Conservation (phyloP, 2,888 invertebrate genomes). For the Caenorhabditis drosophilae region DNA sequence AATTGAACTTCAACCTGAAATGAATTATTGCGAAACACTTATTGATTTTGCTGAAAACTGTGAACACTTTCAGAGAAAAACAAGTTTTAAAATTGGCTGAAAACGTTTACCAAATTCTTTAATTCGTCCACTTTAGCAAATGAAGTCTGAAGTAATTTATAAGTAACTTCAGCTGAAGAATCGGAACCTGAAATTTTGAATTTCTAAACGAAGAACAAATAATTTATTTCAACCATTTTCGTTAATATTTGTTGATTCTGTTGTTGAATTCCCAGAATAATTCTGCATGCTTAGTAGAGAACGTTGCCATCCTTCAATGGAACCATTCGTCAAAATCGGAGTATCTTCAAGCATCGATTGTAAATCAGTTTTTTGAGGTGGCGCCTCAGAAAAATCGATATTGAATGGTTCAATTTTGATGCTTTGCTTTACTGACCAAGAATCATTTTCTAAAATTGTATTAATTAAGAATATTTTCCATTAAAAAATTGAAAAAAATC, state of each 20-base stretch:
- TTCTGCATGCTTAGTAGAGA: too few species aligned
- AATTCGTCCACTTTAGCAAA: too few species aligned
- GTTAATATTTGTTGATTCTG: neutral
- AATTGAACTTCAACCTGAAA: too few species aligned
- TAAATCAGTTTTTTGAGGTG: neutral
- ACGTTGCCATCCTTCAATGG: neutral
- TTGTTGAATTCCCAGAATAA: neutral
- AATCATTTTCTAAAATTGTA: constrained; percentile 4
- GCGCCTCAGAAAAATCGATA: constrained; percentile 6
- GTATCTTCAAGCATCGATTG: neutral
- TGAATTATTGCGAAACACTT: too few species aligned
- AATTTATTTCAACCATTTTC: constrained; percentile 15
- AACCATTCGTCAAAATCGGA: neutral
- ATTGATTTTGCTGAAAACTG: too few species aligned
- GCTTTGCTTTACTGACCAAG: constrained; percentile 32
- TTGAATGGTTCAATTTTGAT: constrained; percentile 33
- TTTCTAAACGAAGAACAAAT: too few species aligned
- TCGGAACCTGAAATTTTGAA: too few species aligned
- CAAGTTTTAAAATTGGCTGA: too few species aligned
- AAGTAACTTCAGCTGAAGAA: too few species aligned
- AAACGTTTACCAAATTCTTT: too few species aligned
- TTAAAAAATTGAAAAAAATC: constrained; percentile 4
- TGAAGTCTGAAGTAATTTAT: too few species aligned
- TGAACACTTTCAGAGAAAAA: too few species aligned
- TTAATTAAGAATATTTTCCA: neutral